Evolutionary conservation across 2,797 vertebrate genomes (phyloP).

Genomic region (Poecile montanus): DNA sequence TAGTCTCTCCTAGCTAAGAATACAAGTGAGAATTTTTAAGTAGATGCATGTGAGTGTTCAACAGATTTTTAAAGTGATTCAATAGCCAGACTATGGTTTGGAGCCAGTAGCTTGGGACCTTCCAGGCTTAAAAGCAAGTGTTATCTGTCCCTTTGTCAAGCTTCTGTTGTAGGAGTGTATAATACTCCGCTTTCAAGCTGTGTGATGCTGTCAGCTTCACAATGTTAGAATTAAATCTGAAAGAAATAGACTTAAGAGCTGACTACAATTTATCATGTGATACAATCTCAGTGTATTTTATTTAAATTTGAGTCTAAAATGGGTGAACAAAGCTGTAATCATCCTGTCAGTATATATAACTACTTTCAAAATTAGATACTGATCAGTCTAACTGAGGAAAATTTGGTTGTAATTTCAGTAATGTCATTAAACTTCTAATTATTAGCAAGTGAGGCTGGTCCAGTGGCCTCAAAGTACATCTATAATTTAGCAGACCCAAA

Average conservation of each 20-base stretch:
- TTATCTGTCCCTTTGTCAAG: neutral
- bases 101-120: neutral
- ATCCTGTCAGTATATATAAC: slow-evolving; percentile 61
- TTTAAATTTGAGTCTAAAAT: slow-evolving; percentile 58
- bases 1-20: neutral
- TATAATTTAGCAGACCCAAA: neutral
- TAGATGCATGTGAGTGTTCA: neutral
- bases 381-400: slow-evolving; percentile 46
- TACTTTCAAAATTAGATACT: slow-evolving; percentile 58
- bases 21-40: neutral
- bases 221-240: slow-evolving; percentile 35
- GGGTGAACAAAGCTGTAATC: slow-evolving; percentile 62
- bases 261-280: slow-evolving; percentile 59
- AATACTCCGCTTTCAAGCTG: neutral
- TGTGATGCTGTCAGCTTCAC: slow-evolving; percentile 20
- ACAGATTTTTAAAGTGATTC: neutral
- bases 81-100: neutral
- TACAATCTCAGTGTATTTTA: slow-evolving; percentile 57
- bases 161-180: neutral
- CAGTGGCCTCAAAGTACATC: neutral
- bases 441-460: neutral
- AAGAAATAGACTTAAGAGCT: slow-evolving; percentile 29
- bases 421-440: slow-evolving; percentile 15
- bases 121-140: neutral
- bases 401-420: slow-evolving; percentile 37